Conservation (phyloP, 2,888 invertebrate species). For the Drosophila kokeensis region DNA sequence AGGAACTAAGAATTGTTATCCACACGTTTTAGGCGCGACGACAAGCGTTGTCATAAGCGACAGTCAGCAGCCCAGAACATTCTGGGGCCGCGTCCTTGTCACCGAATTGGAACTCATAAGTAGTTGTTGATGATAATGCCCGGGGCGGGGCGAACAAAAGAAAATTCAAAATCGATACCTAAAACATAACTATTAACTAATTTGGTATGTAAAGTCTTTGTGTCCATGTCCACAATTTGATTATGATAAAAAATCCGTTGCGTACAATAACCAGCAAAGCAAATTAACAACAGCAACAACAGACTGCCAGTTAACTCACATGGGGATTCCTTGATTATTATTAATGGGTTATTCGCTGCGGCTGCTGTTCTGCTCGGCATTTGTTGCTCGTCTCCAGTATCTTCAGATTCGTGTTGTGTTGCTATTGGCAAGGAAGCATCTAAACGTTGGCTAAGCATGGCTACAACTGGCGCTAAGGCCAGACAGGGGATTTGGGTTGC, state of each 20-base stretch:
- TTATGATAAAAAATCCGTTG: slow-evolving; percentile 58
- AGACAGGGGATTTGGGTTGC: slow-evolving; percentile 30
- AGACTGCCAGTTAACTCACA: slow-evolving; percentile 56
- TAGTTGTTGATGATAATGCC: slow-evolving; percentile 46
- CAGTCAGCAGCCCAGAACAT: slow-evolving; percentile 54
- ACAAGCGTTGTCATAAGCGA: slow-evolving; percentile 66
- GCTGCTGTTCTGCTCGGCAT: slow-evolving; percentile 33
- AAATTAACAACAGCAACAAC: slow-evolving; percentile 68
- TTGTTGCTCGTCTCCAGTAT: slow-evolving; percentile 33
- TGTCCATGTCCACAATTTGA: slow-evolving; percentile 67
- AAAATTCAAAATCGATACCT: slow-evolving; percentile 62
- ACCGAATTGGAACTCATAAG: slow-evolving; percentile 80
- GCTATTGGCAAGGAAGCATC: slow-evolving; percentile 67
- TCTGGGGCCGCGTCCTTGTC: slow-evolving; percentile 53
- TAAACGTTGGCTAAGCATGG: slow-evolving; percentile 78
- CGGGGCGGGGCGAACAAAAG: slow-evolving; percentile 54
- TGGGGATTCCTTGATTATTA: slow-evolving; percentile 33
- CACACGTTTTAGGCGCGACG: slow-evolving; percentile 65
- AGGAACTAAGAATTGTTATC: slow-evolving; percentile 64
- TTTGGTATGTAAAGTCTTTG: slow-evolving; percentile 81
- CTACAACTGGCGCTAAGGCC: slow-evolving; percentile 50
- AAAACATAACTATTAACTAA: slow-evolving; percentile 78
- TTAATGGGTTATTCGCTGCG: slow-evolving; percentile 32
- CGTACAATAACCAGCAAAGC: slow-evolving; percentile 44
- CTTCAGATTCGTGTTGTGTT: slow-evolving; percentile 22